phyloP scores from a whole-genome alignment of 2,797 vertebrate genomes.

The Gymnoscopelus microlampas region DNA sequence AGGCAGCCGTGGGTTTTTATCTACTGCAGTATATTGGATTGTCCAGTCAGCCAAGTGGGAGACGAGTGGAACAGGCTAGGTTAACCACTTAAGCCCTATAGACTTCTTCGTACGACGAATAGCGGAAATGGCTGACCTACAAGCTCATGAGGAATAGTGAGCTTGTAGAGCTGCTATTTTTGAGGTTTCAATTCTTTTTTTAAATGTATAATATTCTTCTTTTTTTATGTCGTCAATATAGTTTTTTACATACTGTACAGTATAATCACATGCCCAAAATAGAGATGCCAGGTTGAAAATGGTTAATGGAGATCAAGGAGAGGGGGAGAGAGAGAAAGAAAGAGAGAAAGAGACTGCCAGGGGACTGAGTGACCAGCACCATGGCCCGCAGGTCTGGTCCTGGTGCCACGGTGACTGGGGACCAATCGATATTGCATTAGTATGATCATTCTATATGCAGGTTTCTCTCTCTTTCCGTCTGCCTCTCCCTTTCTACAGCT shows the following conservation, averaged over 20 bases:
- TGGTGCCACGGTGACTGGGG: conserved; percentile 66
- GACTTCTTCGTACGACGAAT: too few species aligned
- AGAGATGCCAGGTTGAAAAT: background rate
- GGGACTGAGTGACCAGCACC: conserved; percentile 56
- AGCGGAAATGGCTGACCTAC: too few species aligned
- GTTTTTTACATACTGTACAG: too few species aligned
- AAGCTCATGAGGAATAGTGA: too few species aligned
- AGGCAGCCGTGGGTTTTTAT: conserved; percentile 39
- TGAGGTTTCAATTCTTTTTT: too few species aligned
- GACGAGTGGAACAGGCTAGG: background rate
- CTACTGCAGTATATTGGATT: conserved; percentile 37
- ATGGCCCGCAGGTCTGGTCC: conserved; percentile 51
- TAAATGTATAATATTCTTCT: too few species aligned
- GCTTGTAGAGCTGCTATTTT: too few species aligned
- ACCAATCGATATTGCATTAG: conserved; percentile 73
- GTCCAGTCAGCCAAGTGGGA: conserved; percentile 17
- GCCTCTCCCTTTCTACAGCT: conserved; percentile 13
- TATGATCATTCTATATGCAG: conserved; percentile 56
- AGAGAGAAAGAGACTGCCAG: conserved; percentile 32
- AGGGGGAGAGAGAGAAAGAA: background rate
- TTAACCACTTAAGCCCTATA: too few species aligned
- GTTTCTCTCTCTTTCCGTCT: conserved; percentile 33
- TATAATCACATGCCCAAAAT: too few species aligned
- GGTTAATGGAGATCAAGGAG: conserved; percentile 13
- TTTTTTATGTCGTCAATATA: too few species aligned